Base-by-base conservation (phyloP, 2,888 invertebrate genomes). In the Drosophila borborema region DNA sequence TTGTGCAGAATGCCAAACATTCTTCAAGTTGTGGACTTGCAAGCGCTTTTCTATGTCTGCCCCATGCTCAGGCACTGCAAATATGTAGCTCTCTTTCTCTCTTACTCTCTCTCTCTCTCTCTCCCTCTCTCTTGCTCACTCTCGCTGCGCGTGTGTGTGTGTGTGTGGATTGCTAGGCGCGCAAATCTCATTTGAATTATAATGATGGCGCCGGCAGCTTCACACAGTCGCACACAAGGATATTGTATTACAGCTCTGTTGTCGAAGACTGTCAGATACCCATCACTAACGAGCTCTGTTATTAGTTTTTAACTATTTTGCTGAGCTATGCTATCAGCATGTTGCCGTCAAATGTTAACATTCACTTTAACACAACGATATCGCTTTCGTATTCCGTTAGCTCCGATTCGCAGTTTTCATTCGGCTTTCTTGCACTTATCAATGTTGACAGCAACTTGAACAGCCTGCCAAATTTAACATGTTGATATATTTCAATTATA, bases 141-240 rank as follows among this genome's bases (percentile, higher is more conserved):
- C 34, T 67, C 54, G 40, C 31, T 34, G 12, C 45, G 45, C 38
- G 45, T 38, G 41, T 58, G 46, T 38, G 12, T 14, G 53, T 64
- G 53, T 64, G 38, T 38, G 54, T 62, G n/a, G 78, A 82, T 85
- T 76, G 67, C 83, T 83, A 78, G 84, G 84, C 84, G 82, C 78
- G 77, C 84, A 84, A 85, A 85, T 85, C 85, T 87, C 82, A 87
- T 87, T 85, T 85, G 85, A 85, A 87, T 85, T 85, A 86, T 85
- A 87, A 87, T 87, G 87, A 86, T 82, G 87, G 82, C 80, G 85
- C 82, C 85, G 85, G 45, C 72, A 80, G 82, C 80, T 80, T 72
- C 61, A 72, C 66, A 68, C 69, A 58, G 46, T 34, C 31, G 12
- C 38, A 38, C 41, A 49, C 40, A 40, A 12, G 46, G 23, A 46